Base-by-base conservation (phyloP, 2,113 vertebrate genomes). In the Dendrocopos noguchii region DNA sequence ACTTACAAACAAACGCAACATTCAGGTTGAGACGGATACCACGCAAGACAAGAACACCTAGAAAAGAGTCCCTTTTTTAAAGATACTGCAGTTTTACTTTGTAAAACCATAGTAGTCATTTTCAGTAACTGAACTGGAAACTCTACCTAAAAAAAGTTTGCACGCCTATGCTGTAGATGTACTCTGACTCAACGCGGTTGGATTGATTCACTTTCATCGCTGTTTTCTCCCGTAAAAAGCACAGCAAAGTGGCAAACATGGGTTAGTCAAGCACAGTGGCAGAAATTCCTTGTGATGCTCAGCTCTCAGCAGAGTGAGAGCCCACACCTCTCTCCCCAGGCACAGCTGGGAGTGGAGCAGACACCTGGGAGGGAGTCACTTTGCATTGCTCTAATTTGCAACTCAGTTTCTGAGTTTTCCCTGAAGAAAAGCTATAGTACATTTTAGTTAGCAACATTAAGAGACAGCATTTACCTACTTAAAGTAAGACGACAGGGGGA, bases 381-480 rank as follows among this genome's bases (percentile, higher is more conserved):
- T 90, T 96, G 93, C 78, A 90, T 88, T 96, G 90, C 75, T 97
- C 71, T 63, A 80, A 88, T 95, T 92, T 85, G 87, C 70, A 94
- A 88, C 88, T 96, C 95, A 89, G 9, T 93, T 53, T 89, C 78
- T 93, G 93, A 97, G 91, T 93, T 92, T 96, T 97, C 96, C 96
- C 95, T 96, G 96, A 97, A 97, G 92, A 97, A 95, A 96, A 96
- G 91, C 94, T 85, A 90, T 60, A 81, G 84, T 44, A 95, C 59
- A n/a, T 67, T 92, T 93, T 66, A 85, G 68, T 82, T 64, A 94
- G 94, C 66, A 71, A 94, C 88, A 59, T 64, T 77, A 94, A 92
- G 47, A 83, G 46, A 85, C 29, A 94, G 88, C 68, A 78, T 89
- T 91, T 84, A 93, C 42, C 84, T 74, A 93, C 66, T 61, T 47